Base-by-base conservation (phyloP, 1,140 invertebrate genomes). In the Apis dorsata region DNA sequence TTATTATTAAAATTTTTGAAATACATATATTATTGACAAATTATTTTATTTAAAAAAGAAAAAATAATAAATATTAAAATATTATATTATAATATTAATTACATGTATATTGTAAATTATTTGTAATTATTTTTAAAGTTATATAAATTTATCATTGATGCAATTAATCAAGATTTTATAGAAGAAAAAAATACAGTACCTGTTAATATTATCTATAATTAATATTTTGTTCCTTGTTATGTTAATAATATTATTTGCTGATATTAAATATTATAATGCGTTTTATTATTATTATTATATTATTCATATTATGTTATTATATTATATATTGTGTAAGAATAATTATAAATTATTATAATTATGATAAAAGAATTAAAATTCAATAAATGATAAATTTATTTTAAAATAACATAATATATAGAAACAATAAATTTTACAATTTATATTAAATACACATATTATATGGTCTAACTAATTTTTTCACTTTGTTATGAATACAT, bases 401-500 rank as follows among this genome's bases (percentile, higher is more conserved):
- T 76, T 53, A n/a, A 53, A 81, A 13, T 21, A 17, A 17, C 1
- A 24, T 74, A 24, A 24, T 15, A 60, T 3, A 57, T 13, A 51
- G 2, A 53, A 76, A 44, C 1, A 68, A 73, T 57, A 66, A 76
- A 66, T 68, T 75, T n/a, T 66, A 75, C 73, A n/a, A 24, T 81
- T 76, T 68, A 76, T 81, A 76, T 60, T 69, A 69, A 68, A 82
- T 44, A 44, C 24, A 69, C 10, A 60, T 77, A 24, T 19, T 59
- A 44, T 51, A 57, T 59, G 55, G 44, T 76, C 73, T 69, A 82
- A 82, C 19, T 82, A 77, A 77, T 77, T 68, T 82, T 81, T 76
- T 53, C 65, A 82, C 55, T 60, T 81, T 82, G 73, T 82, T 82
- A 82, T 82, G 80, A 60, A 76, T 69, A 62, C 80, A 82, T 82